These are phyloP conservation scores for Pelecanoides urinatrix DNA, from an alignment of 2,113 vertebrate species.

Conservation along the genomic window DNA sequence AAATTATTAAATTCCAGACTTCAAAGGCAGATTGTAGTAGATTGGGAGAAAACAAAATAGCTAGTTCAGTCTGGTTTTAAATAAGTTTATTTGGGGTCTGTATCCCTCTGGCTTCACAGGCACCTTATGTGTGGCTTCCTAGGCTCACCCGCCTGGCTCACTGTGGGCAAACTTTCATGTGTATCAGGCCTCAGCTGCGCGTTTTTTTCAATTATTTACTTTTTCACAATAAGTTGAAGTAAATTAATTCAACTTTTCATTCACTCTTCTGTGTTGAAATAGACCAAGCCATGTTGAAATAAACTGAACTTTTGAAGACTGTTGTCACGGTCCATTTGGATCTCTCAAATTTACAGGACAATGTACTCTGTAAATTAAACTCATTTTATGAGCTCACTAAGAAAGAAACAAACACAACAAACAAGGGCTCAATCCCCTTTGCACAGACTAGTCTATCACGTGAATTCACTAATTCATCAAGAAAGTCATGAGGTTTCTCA, in stretches of 20 bases:
- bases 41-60: background rate
- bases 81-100: background rate
- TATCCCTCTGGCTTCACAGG: background rate
- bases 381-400: background rate
- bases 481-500: background rate
- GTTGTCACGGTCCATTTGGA: rapidly evolving
- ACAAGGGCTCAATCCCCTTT: background rate
- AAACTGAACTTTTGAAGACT: background rate
- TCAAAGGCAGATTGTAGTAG: background rate
- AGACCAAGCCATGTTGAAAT: background rate
- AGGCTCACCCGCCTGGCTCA: background rate
- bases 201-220: background rate
- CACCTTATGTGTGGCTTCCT: background rate
- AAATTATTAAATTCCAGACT: background rate
- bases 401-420: background rate
- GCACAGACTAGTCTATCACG: background rate
- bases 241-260: background rate
- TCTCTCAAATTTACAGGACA: background rate
- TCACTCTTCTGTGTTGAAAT: background rate
- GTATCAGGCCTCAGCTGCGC: background rate
- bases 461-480: background rate
- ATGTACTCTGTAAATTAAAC: background rate
- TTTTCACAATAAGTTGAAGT: background rate
- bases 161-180: background rate
- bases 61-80: background rate